Base-by-base conservation (phyloP, 2,888 invertebrate species). In the Cylloceria caligata region DNA sequence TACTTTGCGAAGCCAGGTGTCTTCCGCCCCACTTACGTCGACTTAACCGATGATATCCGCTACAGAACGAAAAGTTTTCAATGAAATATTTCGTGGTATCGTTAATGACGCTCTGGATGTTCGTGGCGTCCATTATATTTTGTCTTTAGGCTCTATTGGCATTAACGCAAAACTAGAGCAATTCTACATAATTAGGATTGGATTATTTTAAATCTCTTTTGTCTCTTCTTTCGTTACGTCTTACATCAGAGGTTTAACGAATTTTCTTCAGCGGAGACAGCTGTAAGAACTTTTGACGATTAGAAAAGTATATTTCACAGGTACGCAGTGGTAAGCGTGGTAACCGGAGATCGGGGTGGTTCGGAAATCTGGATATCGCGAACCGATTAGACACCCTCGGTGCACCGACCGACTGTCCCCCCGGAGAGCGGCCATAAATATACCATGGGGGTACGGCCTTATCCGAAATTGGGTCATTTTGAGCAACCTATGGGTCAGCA, bases 401-500 rank as follows among this genome's bases (percentile, higher is more conserved):
- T 68, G 60, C 13, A 39, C 9, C 64, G 65, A 62, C 45, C 60
- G 69, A 34, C 57, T 36, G 42, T n/a, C 49, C 74, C 74, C 82
- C 79, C 36, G 34, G 47, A n/a, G 82, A 74, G 82, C 42, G 65
- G 79, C 67, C 34, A 71, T 82, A 82, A 82, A 82, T 82, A 79
- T 75, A 36, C 60, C 71, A 52, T 19, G 49, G 68, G 42, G 55
- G 74, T 39, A 16, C 30, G 65, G 79, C 73, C 72, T 84, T 65
- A 80, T 84, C 76, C 80, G 64, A 82, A 84, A 84, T 82, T 82
- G 47, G 84, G 84, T 84, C 84, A 84, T 69, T 84, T 75, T 49
- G 34, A 34, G 47, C 27, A 39, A 52, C 71, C 65, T 71, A 13
- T 42, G 45, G 69, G 74, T 62, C 77, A 73, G 73, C 36, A 16